A percentile compares a stretch with the other conserved stretches of the same genome.
phyloP scores from a whole-genome alignment of 2,113 vertebrate genomes.

The Steatornis caripensis region DNA sequence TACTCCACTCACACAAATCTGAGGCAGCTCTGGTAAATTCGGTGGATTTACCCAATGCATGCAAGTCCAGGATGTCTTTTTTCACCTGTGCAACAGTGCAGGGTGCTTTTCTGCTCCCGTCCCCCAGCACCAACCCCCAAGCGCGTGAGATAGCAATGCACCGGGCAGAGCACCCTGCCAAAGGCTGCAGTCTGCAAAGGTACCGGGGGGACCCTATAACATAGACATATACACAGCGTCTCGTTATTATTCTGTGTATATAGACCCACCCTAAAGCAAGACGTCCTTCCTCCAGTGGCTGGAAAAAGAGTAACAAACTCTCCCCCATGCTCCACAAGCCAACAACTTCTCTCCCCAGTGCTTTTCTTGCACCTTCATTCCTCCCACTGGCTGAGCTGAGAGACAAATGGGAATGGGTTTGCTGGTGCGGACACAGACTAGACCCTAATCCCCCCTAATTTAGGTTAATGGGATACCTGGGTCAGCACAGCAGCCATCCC shows the following conservation, averaged over 20 bases:
- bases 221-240: too few relatives aligned
- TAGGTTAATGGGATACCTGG: neutral
- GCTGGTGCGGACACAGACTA: neutral
- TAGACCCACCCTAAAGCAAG: neutral
- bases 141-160: rapidly evolving
- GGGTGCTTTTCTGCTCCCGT: neutral
- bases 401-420: rapidly evolving
- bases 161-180: neutral
- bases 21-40: neutral
- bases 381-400: neutral
- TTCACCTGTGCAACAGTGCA: neutral
- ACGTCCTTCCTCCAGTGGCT: neutral
- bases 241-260: neutral
- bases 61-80: neutral
- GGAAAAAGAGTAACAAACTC: neutral
- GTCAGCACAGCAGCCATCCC: neutral
- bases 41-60: neutral
- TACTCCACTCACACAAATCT: neutral
- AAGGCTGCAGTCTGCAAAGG: neutral
- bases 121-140: rapidly evolving
- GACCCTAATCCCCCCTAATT: neutral
- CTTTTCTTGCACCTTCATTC: rapidly evolving
- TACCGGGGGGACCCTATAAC: rapidly evolving
- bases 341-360: neutral
- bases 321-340: rapidly evolving